Evolutionary conservation across 1,140 invertebrate genomes (phyloP), one percentile per base, ranked within the genome.

Genomic region (Hycleus phaleratus): DNA sequence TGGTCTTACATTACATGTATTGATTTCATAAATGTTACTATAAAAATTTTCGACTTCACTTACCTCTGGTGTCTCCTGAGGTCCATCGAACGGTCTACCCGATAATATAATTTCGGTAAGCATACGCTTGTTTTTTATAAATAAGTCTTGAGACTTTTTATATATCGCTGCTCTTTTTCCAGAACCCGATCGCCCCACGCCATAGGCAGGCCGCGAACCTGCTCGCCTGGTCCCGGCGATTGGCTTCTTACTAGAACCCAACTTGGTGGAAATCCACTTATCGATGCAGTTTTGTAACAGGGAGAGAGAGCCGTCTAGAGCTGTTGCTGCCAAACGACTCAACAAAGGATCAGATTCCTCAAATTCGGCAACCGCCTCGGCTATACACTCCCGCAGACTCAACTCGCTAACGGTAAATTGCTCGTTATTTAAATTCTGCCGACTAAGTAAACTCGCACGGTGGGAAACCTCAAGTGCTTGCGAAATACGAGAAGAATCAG

Each of bases 91-190:
- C 48, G 24, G 38, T 26, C n/a, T 6, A 18, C 55, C 45, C 0
- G 5, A 4, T 6, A 49, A 49, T 10, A 32, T 49, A 6, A 12
- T 38, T 1, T 39, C 38, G 25, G 9, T 32, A 6, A 49, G 56
- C 7, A 26, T 5, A 0, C 8, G 2, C 24, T 47, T 4, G n/a
- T 57, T 57, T 40, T 57, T 57, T 9, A 5, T 4, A 42, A 5
- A 57, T 9, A 57, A 47, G 46, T 57, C 56, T 18, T 57, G 56
- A 3, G 26, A 7, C 39, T 50, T 57, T 45, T 49, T 50, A 12
- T 24, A 57, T 0, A 1, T 11, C 1, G 56, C 25, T 3, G 40
- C 47, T 11, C 48, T 49, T 32, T 8, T 12, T 2, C n/a, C 26
- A 1, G 3, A 32, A 24, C 38, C n/a, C 0, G 39, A 40, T 32